A percentile compares a stretch with the other conserved stretches of the same genome.
These are phyloP conservation scores for Apomyelois bistriatella DNA, from an alignment of 2,888 invertebrate species.

Conservation along the genomic window DNA sequence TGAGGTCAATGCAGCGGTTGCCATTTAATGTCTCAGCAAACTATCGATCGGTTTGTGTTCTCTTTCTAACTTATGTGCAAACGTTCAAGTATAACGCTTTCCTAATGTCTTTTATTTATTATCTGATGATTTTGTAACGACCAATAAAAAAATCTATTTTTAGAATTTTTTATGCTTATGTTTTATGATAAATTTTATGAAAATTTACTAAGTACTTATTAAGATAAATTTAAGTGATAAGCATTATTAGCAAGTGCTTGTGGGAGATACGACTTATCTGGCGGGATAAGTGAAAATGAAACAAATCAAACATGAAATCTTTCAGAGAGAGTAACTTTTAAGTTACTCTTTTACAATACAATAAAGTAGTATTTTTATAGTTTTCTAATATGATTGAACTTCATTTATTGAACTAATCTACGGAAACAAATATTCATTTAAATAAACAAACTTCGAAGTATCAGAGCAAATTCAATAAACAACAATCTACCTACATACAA, in stretches of 20 bases:
- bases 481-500: neutral
- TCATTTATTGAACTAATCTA: too few relatives aligned
- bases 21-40: slow-evolving; percentile 73
- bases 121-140: slow-evolving; percentile 1
- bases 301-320: neutral
- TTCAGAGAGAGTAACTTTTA: too few relatives aligned
- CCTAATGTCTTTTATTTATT: slow-evolving; percentile 22
- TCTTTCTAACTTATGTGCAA: slow-evolving; percentile 68
- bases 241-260: neutral
- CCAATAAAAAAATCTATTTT: neutral
- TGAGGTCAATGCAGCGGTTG: slow-evolving; percentile 76
- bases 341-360: too few relatives aligned
- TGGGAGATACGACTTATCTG: neutral
- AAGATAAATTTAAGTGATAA: neutral
- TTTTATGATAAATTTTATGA: neutral
- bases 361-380: too few relatives aligned
- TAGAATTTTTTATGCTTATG: neutral
- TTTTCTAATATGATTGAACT: too few relatives aligned
- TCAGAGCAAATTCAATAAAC: too few relatives aligned
- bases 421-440: neutral
- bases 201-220: neutral
- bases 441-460: neutral
- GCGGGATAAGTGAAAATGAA: neutral
- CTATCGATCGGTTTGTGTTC: slow-evolving; percentile 73
- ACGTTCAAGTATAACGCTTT: slow-evolving; percentile 30